These are phyloP conservation scores for Agrochola lota DNA, from an alignment of 2,888 invertebrate species.

Conservation along the genomic window DNA sequence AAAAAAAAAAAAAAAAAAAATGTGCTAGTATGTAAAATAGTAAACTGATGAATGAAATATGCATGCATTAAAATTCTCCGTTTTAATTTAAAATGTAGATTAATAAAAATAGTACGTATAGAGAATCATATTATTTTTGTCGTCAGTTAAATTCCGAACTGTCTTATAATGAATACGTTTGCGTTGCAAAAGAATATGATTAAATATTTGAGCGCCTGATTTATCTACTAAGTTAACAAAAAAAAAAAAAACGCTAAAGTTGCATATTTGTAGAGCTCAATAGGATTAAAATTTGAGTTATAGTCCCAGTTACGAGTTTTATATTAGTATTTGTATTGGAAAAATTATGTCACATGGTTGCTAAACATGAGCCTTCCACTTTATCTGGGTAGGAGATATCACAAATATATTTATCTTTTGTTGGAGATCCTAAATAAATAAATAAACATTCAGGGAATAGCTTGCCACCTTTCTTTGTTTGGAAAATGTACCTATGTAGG, in stretches of 20 bases:
- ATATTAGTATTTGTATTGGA: neutral
- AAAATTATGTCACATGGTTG: neutral
- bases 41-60: constrained; percentile 25
- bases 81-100: constrained; percentile 4
- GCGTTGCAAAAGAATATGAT: neutral
- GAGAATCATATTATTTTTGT: neutral
- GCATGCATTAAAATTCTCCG: neutral
- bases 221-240: neutral
- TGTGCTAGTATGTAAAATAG: constrained; percentile 4
- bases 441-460: neutral
- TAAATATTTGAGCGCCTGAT: neutral
- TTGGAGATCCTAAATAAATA: neutral
- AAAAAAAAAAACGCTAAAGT: constrained; percentile 1
- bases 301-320: constrained; percentile 4
- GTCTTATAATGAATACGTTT: neutral
- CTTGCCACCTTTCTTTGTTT: neutral
- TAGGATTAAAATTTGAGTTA: neutral
- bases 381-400: neutral
- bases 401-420: neutral
- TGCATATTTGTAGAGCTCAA: neutral
- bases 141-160: neutral
- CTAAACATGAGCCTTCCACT: constrained; percentile 4
- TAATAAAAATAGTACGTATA: neutral
- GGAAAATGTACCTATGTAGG: neutral
- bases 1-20: too few relatives aligned